Base-by-base conservation (phyloP, 2,113 vertebrate genomes). In the Psophia crepitans region DNA sequence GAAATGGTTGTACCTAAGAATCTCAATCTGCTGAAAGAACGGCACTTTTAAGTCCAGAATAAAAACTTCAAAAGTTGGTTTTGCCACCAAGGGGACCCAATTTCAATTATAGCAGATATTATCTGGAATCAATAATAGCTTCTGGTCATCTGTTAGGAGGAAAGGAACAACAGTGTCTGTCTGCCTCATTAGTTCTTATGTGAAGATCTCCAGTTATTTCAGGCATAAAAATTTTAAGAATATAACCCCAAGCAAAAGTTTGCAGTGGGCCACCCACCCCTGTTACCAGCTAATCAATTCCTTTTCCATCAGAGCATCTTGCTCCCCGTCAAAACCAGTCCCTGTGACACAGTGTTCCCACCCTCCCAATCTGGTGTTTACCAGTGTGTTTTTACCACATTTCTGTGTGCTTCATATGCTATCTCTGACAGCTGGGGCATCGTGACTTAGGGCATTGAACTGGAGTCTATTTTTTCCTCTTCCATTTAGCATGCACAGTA, bases 91-190 rank as follows among this genome's bases (percentile, higher is more conserved):
- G 24, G 65, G 53, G 58, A 73, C 56, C 57, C 49, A 80, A 75
- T 89, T 96, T 97, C 51, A 95, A 17, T 86, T 84, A 54, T 37
- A 85, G 37, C 37, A 90, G 73, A 68, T 88, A 91, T 92, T 89
- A 92, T 95, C 63, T 96, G 82, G 73, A 43, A 96, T 95, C 90
- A 91, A 48, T 97, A 95, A 41, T 65, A 90, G 79, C 89, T 94
- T 79, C 51, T 73, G 44, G 82, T 87, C 56, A 76, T 96, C 80
- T 93, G 21, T 94, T 94, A 91, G 82, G 79, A 90, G 65, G 79
- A 93, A 84, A 81, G 44, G 74, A 87, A 51, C 87, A 94, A 76
- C 57, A 81, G 2, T 66, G 30, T 94, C 57, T 66, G 30, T 94
- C 57, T 87, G 51, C 84, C 73, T 94, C 77, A 81, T 96, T 93